phyloP scores from a whole-genome alignment of 2,797 vertebrate species.

The Orestias chungarensis region DNA sequence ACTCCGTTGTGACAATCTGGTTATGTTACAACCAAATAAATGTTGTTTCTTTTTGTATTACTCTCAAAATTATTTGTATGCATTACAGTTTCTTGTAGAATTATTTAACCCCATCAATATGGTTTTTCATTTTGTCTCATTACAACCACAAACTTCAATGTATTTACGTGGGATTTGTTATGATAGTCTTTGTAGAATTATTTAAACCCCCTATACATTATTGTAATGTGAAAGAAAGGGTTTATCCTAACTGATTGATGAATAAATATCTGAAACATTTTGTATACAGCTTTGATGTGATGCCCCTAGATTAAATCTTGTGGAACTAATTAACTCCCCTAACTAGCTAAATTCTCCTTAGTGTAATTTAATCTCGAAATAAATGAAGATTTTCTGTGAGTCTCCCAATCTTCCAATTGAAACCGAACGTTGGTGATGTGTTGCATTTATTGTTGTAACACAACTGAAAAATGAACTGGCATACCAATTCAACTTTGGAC shows the following conservation, averaged over 20 bases:
- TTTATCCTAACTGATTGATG: too few relatives aligned
- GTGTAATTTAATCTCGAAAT: not conserved
- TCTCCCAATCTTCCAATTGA: too few relatives aligned
- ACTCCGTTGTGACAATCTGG: too few relatives aligned
- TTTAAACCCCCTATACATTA: not conserved
- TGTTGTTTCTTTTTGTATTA: not conserved
- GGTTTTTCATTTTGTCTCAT: not conserved
- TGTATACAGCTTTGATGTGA: too few relatives aligned
- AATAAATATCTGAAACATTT: too few relatives aligned
- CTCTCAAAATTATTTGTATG: not conserved
- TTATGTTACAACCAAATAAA: slow-evolving; percentile 9
- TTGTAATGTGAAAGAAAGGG: too few relatives aligned
- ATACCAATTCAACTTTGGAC: too few relatives aligned
- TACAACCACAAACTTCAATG: not conserved
- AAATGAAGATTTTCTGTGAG: not conserved
- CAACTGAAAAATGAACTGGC: too few relatives aligned
- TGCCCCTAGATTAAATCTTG: not conserved
- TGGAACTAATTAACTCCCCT: not conserved
- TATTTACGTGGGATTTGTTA: not conserved
- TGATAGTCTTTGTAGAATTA: too few relatives aligned
- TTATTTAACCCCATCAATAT: not conserved
- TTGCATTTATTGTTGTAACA: too few relatives aligned
- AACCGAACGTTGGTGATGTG: too few relatives aligned
- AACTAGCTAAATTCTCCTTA: too few relatives aligned
- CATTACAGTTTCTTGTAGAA: not conserved